phyloP scores from a whole-genome alignment of 2,888 invertebrate genomes.

The Caenorhabditis sp. region DNA sequence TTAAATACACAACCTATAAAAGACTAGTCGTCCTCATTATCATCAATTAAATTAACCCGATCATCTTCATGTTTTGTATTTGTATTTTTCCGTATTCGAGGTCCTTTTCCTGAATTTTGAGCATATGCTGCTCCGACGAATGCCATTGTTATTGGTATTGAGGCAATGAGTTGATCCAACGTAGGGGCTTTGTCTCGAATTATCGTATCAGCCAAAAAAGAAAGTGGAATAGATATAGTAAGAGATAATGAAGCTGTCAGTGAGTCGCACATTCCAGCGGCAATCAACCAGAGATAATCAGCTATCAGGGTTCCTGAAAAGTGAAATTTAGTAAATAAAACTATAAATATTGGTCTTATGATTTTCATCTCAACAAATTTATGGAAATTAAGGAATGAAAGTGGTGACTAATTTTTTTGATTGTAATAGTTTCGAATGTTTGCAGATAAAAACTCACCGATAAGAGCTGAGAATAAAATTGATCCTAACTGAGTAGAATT shows the following conservation, averaged over 20 bases:
- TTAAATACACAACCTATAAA: neutral
- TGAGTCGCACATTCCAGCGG: constrained; percentile 89
- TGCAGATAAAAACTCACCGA: constrained; percentile 41
- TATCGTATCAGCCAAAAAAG: constrained; percentile 83
- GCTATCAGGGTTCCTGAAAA: constrained; percentile 83
- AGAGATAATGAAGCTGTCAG: constrained; percentile 86
- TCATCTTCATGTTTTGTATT: constrained; percentile 16
- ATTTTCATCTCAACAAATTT: too few relatives aligned
- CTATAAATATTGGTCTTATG: too few relatives aligned
- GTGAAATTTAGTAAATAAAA: too few relatives aligned
- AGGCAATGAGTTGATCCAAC: constrained; percentile 81
- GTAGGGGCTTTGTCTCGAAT: constrained; percentile 72
- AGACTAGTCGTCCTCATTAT: neutral
- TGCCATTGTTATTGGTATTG: constrained; percentile 81
- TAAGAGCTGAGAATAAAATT: constrained; percentile 42
- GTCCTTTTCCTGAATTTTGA: constrained; percentile 11
- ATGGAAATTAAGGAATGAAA: too few relatives aligned
- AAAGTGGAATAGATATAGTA: constrained; percentile 86
- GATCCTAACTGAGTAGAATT: constrained; percentile 80
- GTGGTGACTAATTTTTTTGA: neutral
- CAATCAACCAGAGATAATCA: constrained; percentile 93
- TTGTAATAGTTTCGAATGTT: neutral
- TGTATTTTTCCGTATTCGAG: constrained; percentile 8
- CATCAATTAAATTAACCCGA: constrained; percentile 9
- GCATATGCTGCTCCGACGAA: constrained; percentile 79